phyloP scores from a whole-genome alignment of 2,113 vertebrate species.

The Prionailurus bengalensis region DNA sequence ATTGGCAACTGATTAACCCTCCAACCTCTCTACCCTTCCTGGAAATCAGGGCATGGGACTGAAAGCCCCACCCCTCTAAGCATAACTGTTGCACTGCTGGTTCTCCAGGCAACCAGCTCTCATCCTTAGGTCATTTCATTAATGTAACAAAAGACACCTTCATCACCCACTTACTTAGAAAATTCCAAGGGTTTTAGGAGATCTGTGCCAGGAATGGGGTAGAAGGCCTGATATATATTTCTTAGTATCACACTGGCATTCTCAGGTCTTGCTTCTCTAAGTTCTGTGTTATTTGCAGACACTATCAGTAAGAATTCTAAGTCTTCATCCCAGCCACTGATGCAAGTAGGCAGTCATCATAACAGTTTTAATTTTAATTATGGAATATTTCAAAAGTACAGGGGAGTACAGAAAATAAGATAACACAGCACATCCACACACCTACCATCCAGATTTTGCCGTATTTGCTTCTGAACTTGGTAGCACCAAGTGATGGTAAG shows the following conservation, averaged over 20 bases:
- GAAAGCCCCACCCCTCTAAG: neutral
- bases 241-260: neutral
- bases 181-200: neutral
- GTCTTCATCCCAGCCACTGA: neutral
- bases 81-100: no score
- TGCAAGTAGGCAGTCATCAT: neutral
- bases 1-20: neutral
- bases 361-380: slow-evolving; percentile 2
- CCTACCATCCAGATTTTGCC: neutral
- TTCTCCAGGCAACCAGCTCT: neutral
- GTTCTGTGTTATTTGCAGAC: neutral
- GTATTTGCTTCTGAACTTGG: neutral
- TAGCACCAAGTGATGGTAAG: neutral
- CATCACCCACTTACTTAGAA: neutral
- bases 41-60: neutral
- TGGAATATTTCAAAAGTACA: neutral
- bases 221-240: neutral
- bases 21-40: neutral
- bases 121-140: neutral
- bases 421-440: neutral
- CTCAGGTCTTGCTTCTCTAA: neutral
- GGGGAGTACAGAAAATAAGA: neutral
- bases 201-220: neutral
- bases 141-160: neutral
- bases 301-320: neutral